Evolutionary conservation across 2,113 vertebrate species (phyloP).

Genomic region (Paramisgurnus dabryanus): DNA sequence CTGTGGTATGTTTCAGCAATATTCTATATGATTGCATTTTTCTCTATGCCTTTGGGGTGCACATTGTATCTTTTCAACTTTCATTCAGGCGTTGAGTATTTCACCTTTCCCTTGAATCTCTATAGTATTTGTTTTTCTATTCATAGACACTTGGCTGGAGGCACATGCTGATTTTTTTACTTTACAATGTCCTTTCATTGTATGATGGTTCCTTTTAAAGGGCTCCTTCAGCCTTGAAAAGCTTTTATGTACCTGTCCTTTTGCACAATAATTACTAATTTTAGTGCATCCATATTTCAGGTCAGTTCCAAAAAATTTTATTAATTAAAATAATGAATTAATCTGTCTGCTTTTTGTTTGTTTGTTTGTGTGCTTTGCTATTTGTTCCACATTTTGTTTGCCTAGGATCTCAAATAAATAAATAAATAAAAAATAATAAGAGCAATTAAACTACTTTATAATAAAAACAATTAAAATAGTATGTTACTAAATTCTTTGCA

Average conservation of each 20-base stretch:
- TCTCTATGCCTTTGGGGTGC: slow-evolving; percentile 18
- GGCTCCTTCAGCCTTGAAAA: slow-evolving; percentile 7
- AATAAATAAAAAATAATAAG: too few species aligned
- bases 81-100: not conserved
- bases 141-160: slow-evolving; percentile 31
- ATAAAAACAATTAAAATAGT: too few species aligned
- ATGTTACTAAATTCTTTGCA: too few species aligned
- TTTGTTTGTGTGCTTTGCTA: too few species aligned
- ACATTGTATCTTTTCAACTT: slow-evolving; percentile 5
- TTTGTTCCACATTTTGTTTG: too few species aligned
- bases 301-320: too few species aligned
- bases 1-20: slow-evolving; percentile 6
- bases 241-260: slow-evolving; percentile 11
- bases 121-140: slow-evolving; percentile 24
- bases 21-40: slow-evolving; percentile 32
- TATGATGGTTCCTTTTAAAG: slow-evolving; percentile 22
- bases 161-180: not conserved
- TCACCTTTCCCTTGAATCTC: slow-evolving; percentile 2
- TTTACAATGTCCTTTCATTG: not conserved
- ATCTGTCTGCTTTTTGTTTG: too few species aligned
- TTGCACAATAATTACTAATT: not conserved
- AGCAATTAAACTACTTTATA: too few species aligned
- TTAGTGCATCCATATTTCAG: not conserved
- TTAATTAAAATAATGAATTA: too few species aligned
- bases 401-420: too few species aligned